Conservation (phyloP, 2,797 vertebrate species). For the Sebastes baramenuke region DNA sequence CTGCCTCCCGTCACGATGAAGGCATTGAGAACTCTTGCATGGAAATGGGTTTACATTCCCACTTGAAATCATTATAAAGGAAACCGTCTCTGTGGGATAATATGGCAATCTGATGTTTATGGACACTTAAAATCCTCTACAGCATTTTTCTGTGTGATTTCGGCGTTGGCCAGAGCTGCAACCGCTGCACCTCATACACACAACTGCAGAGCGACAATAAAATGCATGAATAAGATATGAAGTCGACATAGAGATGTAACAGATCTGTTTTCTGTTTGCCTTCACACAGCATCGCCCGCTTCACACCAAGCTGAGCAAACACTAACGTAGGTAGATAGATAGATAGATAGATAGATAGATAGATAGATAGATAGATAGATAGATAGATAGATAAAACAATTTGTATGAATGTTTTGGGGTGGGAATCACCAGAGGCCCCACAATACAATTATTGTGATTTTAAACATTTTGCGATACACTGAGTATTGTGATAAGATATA, state of each 20-base stretch:
- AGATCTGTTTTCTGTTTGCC: conserved; percentile 45
- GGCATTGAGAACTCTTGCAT: conserved; percentile 25
- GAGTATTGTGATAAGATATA: too few relatives aligned
- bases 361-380: background rate
- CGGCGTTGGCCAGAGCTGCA: conserved; percentile 15
- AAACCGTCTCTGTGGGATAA: conserved; percentile 58
- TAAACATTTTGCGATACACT: too few relatives aligned
- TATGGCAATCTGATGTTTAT: conserved; percentile 69
- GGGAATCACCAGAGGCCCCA: too few relatives aligned
- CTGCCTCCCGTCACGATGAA: conserved; percentile 21
- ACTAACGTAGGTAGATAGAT: background rate
- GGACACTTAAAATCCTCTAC: conserved; percentile 49
- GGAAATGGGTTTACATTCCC: conserved; percentile 51
- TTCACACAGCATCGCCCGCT: conserved; percentile 11
- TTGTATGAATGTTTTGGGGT: background rate
- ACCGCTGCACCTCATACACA: background rate
- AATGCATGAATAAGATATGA: conserved; percentile 76
- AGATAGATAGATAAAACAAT: background rate
- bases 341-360: background rate
- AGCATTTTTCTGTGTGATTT: conserved; percentile 42
- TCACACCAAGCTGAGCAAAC: conserved; percentile 14
- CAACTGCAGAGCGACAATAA: conserved; percentile 54
- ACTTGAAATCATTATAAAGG: conserved; percentile 60
- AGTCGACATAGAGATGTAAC: conserved; percentile 54
- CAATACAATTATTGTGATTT: too few relatives aligned